Percentiles rank a stretch among this genome's conserved stretches.
Evolutionary conservation across 2,113 vertebrate species (phyloP).

Genomic region (Zosterops lateralis): DNA sequence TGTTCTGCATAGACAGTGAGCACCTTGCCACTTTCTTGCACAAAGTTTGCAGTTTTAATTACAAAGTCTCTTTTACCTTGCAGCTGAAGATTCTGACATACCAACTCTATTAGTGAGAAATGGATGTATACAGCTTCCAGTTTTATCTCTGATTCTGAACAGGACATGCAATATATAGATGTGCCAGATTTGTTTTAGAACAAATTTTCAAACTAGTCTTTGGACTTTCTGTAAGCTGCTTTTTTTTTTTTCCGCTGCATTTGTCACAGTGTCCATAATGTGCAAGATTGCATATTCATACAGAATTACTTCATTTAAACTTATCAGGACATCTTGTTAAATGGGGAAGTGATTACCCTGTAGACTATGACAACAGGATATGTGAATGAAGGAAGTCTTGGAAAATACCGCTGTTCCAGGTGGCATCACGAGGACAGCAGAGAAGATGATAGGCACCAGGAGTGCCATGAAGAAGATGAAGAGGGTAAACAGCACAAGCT

Average conservation of each 20-base stretch:
- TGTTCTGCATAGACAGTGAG: background rate
- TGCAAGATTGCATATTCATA: background rate
- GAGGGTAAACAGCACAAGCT: conserved; percentile 75
- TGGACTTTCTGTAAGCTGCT: background rate
- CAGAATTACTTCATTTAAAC: background rate
- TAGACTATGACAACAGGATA: conserved; percentile 88
- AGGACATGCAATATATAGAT: background rate
- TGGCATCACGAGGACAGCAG: conserved; percentile 84
- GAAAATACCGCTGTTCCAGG: conserved; percentile 63
- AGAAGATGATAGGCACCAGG: conserved; percentile 63
- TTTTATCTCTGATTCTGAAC: background rate
- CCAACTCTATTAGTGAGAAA: background rate
- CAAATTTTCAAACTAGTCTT: background rate
- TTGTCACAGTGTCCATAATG: background rate
- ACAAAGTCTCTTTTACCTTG: background rate
- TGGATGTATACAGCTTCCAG: background rate
- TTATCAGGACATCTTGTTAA: background rate
- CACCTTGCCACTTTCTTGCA: background rate
- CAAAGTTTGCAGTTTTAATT: conserved; percentile 3
- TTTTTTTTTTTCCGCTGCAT: background rate
- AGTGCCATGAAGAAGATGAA: conserved; percentile 75
- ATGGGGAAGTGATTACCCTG: conserved; percentile 67
- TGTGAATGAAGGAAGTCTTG: conserved; percentile 68
- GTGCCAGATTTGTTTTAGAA: background rate
- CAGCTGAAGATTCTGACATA: background rate